Base-by-base conservation (phyloP, 2,797 vertebrate species). In the Enteromius thamalakanensis region DNA sequence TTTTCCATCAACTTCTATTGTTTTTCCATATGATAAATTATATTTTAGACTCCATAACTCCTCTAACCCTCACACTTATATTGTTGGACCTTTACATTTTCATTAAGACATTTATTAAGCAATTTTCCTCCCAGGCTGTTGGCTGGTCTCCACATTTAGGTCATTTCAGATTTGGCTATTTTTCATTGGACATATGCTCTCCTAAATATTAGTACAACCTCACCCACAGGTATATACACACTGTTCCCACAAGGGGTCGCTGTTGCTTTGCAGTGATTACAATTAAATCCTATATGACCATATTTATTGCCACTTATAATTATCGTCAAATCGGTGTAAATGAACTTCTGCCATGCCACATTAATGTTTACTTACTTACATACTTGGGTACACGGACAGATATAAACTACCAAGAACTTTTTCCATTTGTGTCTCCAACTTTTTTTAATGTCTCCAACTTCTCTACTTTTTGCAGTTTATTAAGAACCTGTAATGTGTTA, bases 191-290 rank as follows among this genome's bases (percentile, higher is more conserved):
- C 15, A 40, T 37, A 32, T 14, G 26, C 17, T 60, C 53, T 42
- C 4, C 21, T n/a, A 37, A 76, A 76, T 26, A n/a, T 11, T 32
- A 45, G 17, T 19, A 19, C 60, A 76, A 60, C 49, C 19, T 32
- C 26, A 55, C 76, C 29, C 17, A 55, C 34, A 45, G 2, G 6
- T 21, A 82, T 32, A 19, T 7, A 9, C 64, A 15, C 45, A 81
- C 55, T 34, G 47, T 17, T 15, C 32, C 91, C 95, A 91, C 93
- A 90, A 78, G 93, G 92, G 92, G 94, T 90, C 94, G 89, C 91
- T 92, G 72, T 90, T 90, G 92, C 87, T 92, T 87, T 87, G 87
- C 84, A 75, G 87, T 91, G 88, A 83, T 80, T 78, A 17, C 4
- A 60, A 51, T 75, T 14, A 12, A 29, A 29, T 60, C 60, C 34